Percentiles rank a stretch among this genome's conserved stretches.
Conservation (phyloP, 2,888 invertebrate species). For the Eurois occulta region DNA sequence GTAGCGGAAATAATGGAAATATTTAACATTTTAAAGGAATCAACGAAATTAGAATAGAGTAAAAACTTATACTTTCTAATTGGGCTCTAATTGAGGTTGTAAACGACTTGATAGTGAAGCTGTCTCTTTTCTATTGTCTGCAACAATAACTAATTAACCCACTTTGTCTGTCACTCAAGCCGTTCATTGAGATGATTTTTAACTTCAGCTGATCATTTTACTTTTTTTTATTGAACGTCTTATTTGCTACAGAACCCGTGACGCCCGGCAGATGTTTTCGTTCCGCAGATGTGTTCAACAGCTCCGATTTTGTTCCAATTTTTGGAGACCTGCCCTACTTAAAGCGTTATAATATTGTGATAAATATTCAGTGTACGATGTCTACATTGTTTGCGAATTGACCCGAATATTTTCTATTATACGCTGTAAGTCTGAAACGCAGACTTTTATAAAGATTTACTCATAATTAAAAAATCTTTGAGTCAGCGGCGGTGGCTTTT, state of each 20-base stretch:
- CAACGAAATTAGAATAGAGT: constrained; percentile 11
- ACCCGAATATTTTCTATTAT: constrained; percentile 36
- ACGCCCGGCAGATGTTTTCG: constrained; percentile 39
- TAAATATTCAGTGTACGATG: constrained; percentile 22
- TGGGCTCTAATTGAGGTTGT: constrained; percentile 41
- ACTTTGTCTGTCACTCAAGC: constrained; percentile 57
- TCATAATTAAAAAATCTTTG: constrained; percentile 32
- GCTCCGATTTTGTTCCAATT: constrained; percentile 7
- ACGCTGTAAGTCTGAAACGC: constrained; percentile 14
- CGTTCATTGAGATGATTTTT: constrained; percentile 56
- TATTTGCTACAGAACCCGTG: constrained; percentile 10
- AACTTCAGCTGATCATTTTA: constrained; percentile 38
- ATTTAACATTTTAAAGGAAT: constrained; percentile 20
- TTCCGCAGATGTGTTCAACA: constrained; percentile 38
- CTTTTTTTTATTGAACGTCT: constrained; percentile 31
- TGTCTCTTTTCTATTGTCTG: constrained; percentile 50
- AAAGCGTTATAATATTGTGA: constrained; percentile 26
- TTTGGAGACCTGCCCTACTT: constrained; percentile 39
- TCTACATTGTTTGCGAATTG: constrained; percentile 44
- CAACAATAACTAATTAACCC: constrained; percentile 69
- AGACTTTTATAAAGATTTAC: constrained; percentile 8
- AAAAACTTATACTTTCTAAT: constrained; percentile 53
- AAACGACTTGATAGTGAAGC: constrained; percentile 28
- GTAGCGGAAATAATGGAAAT: constrained; percentile 29
- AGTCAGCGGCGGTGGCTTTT: not conserved